These are phyloP conservation scores for Lucilia sericata DNA, from an alignment of 1,140 invertebrate species.

Conservation along the genomic window DNA sequence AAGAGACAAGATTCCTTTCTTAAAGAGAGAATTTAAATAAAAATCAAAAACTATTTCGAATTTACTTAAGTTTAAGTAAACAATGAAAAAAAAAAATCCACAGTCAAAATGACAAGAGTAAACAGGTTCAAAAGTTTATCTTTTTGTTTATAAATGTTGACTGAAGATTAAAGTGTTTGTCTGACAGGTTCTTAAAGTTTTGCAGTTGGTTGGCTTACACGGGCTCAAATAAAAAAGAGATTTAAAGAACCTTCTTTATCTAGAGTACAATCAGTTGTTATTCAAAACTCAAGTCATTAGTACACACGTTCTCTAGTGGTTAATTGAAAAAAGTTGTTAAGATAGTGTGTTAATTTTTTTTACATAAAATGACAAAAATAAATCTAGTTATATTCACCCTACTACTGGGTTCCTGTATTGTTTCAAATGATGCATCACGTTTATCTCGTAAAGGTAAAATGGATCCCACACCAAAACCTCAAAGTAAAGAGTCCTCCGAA, in stretches of 20 bases:
- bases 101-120: too few relatives aligned
- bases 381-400: not conserved
- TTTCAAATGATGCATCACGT: not conserved
- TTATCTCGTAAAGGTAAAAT: slow-evolving; percentile 31
- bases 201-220: not conserved
- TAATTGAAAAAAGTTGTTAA: not conserved
- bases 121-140: slow-evolving; percentile 16
- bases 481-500: not conserved
- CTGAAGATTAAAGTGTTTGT: not conserved
- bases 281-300: not conserved
- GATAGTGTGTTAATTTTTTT: not conserved
- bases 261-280: not conserved
- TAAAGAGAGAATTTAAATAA: too few relatives aligned
- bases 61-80: too few relatives aligned
- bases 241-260: slow-evolving; percentile 16
- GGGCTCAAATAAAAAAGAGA: not conserved
- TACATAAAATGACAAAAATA: slow-evolving; percentile 24
- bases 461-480: not conserved
- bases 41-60: too few relatives aligned
- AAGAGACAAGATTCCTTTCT: too few relatives aligned
- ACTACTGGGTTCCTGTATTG: not conserved
- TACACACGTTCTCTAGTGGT: not conserved
- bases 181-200: not conserved
- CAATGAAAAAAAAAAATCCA: too few relatives aligned
- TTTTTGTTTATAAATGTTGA: not conserved